Percentiles rank a stretch among this genome's conserved stretches.
These are phyloP conservation scores for Hecatera dysodea DNA, from an alignment of 2,888 invertebrate species.

Conservation along the genomic window DNA sequence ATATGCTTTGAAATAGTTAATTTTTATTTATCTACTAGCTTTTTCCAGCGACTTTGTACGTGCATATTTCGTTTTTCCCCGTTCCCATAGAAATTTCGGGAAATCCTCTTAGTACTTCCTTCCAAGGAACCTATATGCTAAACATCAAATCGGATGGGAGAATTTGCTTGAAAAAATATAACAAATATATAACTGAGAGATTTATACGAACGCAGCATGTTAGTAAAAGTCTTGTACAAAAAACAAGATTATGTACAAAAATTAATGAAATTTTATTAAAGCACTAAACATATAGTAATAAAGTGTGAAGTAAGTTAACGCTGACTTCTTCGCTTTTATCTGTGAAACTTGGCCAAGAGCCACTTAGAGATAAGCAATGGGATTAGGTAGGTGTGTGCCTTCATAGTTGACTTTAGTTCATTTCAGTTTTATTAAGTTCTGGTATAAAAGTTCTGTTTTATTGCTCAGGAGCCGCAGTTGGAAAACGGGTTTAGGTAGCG, in stretches of 20 bases:
- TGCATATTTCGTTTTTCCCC: no score
- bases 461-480: background rate
- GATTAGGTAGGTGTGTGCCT: constrained; percentile 40
- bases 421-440: constrained; percentile 33
- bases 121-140: no score
- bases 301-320: constrained; percentile 44
- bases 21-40: no score
- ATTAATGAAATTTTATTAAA: constrained; percentile 25
- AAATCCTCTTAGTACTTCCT: no score
- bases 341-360: constrained; percentile 43
- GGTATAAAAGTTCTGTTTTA: background rate
- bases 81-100: no score
- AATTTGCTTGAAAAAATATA: no score
- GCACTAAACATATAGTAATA: constrained; percentile 18
- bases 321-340: constrained; percentile 25
- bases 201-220: no score
- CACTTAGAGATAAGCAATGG: constrained; percentile 52
- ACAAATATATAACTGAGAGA: no score
- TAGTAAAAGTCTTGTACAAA: no score
- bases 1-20: background rate
- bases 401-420: constrained; percentile 22
- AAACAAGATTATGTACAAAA: background rate
- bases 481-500: no score
- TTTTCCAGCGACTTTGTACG: no score
- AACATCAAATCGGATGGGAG: no score